Base-by-base conservation (phyloP, 2,113 vertebrate genomes). In the Meleagris gallopavo region DNA sequence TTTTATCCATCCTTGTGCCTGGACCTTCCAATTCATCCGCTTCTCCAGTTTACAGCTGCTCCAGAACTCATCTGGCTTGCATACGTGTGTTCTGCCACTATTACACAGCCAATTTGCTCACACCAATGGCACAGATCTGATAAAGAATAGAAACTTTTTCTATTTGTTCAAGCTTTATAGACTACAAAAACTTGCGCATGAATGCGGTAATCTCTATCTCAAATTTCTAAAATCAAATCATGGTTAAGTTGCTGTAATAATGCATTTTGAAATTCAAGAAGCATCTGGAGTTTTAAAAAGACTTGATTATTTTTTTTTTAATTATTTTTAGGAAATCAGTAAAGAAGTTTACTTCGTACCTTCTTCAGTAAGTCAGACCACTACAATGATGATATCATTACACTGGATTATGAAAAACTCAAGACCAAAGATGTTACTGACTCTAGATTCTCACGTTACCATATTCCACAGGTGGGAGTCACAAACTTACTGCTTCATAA, bases 21-120 rank as follows among this genome's bases (percentile, higher is more conserved):
- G 15, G 4, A 57, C 34, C 14, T 54, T 38, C n/a, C 0, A 0
- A 10, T 80, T 65, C 22, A 70, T 16, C 32, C 61, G 30, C 36
- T 12, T 43, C 38, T 29, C 12, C 40, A n/a, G 22, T 48, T 57
- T 14, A 25, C 40, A 32, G 58, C 50, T 19, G 10, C 7, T 30
- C 6, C 0, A 32, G 43, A 8, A 43, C 32, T 57, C 64, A 4
- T 55, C 20, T 8, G n/a, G 64, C 17, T 30, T 15, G 36, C 52
- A 54, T 5, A 17, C 5, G 4, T 0, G 0, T 3, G 19, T 20
- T 30, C 11, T 48, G 50, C 40, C 81, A 22, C 19, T 6, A 0
- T 48, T 22, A 65, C 50, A 36, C 40, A 61, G 11, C 19, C 87
- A 71, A n/a, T 13, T 17, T 40, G 50, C 27, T 40, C 13, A 6